Base-by-base conservation (phyloP, 2,888 invertebrate species). In the Bugula neritina region DNA sequence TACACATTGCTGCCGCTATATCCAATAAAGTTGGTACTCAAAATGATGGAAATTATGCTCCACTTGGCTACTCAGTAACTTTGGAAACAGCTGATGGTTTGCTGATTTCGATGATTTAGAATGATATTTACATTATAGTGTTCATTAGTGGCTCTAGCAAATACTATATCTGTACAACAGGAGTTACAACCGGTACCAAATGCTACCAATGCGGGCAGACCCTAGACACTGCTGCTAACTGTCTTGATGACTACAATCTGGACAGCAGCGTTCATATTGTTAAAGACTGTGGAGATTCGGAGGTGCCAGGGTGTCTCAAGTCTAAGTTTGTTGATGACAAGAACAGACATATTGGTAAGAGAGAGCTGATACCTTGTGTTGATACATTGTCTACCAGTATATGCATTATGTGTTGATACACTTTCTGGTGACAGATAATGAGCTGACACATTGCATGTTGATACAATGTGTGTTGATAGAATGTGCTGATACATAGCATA, bases 161-260 rank as follows among this genome's bases (percentile, higher is more conserved):
- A n/a, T n/a, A n/a, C n/a, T n/a, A n/a, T n/a, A n/a, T n/a, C n/a
- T n/a, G n/a, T n/a, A n/a, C n/a, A n/a, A n/a, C n/a, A n/a, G n/a
- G n/a, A n/a, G n/a, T n/a, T n/a, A n/a, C n/a, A n/a, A n/a, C n/a
- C n/a, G 31, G 63, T n/a, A 63, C 63, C 63, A 63, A 63, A 31
- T 63, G 63, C 63, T 63, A 63, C 31, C 31, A 31, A 63, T 63
- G 63, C 31, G 63, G 63, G 31, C 5, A 31, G 3, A 63, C 27
- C 63, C 31, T 10, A 2, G 27, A 27, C 2, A 27, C 27, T 13
- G 27, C 63, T 10, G 31, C 10, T 13, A 25, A 63, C 27, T 63
- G 63, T 63, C 1, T 63, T 27, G 63, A 63, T 27, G 63, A 63
- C 13, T 63, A 63, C n/a, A 10, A 13, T 5, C 5, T n/a, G 13